These are phyloP conservation scores for Watsonalla cultraria DNA, from an alignment of 2,888 invertebrate genomes.

Conservation along the genomic window DNA sequence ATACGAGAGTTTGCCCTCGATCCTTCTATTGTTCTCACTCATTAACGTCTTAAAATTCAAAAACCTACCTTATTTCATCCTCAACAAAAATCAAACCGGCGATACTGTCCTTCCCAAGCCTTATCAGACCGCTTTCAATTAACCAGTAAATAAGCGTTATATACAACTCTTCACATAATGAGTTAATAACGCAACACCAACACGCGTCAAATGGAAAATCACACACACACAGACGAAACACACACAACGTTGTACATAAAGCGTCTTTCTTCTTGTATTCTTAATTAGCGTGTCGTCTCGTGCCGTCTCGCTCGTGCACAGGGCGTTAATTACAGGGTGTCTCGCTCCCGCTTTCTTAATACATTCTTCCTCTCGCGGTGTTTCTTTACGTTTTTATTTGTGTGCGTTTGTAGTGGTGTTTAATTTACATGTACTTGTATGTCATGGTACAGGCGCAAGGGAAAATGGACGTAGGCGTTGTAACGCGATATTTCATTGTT, in stretches of 20 bases:
- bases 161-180: slow-evolving; percentile 76
- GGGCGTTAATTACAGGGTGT: slow-evolving; percentile 71
- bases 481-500: background rate
- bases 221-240: slow-evolving; percentile 41
- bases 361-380: slow-evolving; percentile 79
- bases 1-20: too few species aligned
- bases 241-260: slow-evolving; percentile 57
- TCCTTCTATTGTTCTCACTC: background rate
- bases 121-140: slow-evolving; percentile 76
- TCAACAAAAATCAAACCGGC: slow-evolving; percentile 26
- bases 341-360: slow-evolving; percentile 78
- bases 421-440: slow-evolving; percentile 79
- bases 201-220: slow-evolving; percentile 57
- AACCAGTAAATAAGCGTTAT: slow-evolving; percentile 72
- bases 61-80: background rate
- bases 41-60: background rate
- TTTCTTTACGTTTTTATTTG: slow-evolving; percentile 79
- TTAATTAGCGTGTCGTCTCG: slow-evolving; percentile 81
- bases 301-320: slow-evolving; percentile 60
- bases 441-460: slow-evolving; percentile 59
- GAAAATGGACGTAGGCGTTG: slow-evolving; percentile 21
- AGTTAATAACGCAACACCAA: slow-evolving; percentile 73
- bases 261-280: slow-evolving; percentile 84
- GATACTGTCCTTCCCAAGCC: slow-evolving; percentile 57
- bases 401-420: slow-evolving; percentile 78